Evolutionary conservation across 2,888 invertebrate species (phyloP), one percentile per base, ranked within the genome.

Genomic region (Plemyria rubiginata): DNA sequence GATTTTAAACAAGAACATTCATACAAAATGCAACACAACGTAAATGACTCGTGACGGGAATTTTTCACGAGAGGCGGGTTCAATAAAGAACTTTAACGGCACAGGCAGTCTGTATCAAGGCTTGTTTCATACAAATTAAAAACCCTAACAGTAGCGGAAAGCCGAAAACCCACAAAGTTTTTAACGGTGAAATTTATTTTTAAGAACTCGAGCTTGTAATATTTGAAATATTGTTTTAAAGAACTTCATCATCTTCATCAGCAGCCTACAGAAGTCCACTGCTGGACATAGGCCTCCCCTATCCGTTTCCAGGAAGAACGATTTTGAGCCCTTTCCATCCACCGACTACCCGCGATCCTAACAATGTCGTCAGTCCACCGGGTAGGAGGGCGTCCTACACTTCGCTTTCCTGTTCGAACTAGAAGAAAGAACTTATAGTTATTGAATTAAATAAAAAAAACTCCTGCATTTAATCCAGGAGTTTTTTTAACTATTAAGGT

Each of bases 21-120:
- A 43, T 16, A 36, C 16, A 16, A 52, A 52, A 52, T 22, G 16
- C 45, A 54, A 48, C 62, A 67, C 56, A 73, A 64, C 61, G 55
- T 51, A 66, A 68, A 72, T 70, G 71, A 70, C 62, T 60, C 66
- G 65, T 60, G 66, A 66, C 54, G 64, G 51, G 63, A 69, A 61
- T 66, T 66, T 63, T 69, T 70, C 64, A 54, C 38, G 43, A 52
- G n/a, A 32, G 55, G 55, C 29, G 45, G 22, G 57, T 58, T 54
- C 58, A 60, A 58, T 36, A 50, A 57, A 59, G 45, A 61, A 61
- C 53, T 60, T 54, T 51, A 54, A 60, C 57, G 28, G 51, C 22
- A 29, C 41, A 40, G 15, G 16, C 13, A 40, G 28, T 43, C 38
- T 32, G 41, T 41, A 64, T 53, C 51, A 53, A 22, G 38, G 53